Conservation (phyloP, 2,113 vertebrate species). For the Lophura nycthemera region DNA sequence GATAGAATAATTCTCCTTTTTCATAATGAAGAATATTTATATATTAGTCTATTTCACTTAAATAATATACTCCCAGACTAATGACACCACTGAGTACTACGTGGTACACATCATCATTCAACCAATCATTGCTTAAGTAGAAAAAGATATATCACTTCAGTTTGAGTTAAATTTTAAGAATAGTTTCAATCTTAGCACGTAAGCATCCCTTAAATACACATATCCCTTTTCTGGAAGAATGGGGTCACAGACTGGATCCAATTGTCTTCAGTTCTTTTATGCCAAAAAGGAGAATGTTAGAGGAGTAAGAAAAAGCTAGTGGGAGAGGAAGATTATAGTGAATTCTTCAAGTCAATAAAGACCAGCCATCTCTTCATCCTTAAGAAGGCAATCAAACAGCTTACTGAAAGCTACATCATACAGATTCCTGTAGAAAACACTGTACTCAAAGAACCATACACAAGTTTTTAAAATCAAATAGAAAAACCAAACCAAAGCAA, state of each 20-base stretch:
- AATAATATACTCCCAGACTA: not conserved
- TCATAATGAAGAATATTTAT: not conserved
- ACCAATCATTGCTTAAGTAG: not conserved
- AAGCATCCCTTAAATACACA: not conserved
- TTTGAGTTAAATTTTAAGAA: not conserved
- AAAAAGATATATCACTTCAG: not conserved
- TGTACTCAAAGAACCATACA: not conserved
- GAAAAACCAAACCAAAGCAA: not conserved
- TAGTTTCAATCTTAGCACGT: not conserved
- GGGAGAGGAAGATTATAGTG: not conserved
- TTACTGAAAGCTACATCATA: not conserved
- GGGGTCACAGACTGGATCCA: not conserved
- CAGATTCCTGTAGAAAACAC: not conserved
- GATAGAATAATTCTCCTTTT: not conserved
- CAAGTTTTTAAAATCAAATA: not conserved
- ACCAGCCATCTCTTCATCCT: not conserved
- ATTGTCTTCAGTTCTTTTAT: not conserved
- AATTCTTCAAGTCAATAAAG: not conserved
- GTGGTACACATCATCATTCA: not conserved
- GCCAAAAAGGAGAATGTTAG: not conserved
- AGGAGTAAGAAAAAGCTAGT: not conserved
- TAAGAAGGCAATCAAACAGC: not conserved
- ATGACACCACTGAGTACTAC: not conserved
- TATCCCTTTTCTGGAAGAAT: not conserved
- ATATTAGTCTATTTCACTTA: not conserved